phyloP scores from a whole-genome alignment of 2,797 vertebrate genomes.

The Pyrocephalus nanus region DNA sequence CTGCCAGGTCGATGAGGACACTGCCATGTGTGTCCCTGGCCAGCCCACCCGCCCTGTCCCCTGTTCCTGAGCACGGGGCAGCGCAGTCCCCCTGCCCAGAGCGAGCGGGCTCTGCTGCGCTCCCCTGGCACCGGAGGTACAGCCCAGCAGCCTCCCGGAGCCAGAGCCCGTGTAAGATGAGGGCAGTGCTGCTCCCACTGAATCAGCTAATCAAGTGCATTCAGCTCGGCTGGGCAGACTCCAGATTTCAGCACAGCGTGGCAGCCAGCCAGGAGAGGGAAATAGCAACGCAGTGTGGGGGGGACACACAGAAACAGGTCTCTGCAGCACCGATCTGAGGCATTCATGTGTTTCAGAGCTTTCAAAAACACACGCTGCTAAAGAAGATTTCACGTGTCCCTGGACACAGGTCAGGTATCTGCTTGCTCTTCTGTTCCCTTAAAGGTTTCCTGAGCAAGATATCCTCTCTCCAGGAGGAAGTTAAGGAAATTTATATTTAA shows the following conservation, averaged over 20 bases:
- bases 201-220: background rate
- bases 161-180: background rate
- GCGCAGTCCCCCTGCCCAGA: too few species aligned
- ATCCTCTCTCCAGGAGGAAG: background rate
- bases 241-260: background rate
- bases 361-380: background rate
- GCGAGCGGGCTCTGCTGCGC: background rate
- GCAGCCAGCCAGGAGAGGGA: background rate
- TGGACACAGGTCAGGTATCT: background rate
- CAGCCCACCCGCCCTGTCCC: background rate
- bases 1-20: background rate
- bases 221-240: background rate
- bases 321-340: background rate
- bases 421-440: background rate
- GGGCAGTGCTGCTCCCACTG: background rate
- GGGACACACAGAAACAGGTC: background rate
- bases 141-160: background rate
- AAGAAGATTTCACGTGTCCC: background rate
- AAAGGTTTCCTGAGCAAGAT: background rate
- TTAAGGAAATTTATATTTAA: background rate
- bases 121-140: fast-evolving
- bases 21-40: background rate
- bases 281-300: background rate
- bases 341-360: background rate
- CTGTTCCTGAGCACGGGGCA: background rate